Evolutionary conservation across 2,113 vertebrate species (phyloP), one percentile per base, ranked within the genome.

Genomic region (Haliaeetus leucogaster): DNA sequence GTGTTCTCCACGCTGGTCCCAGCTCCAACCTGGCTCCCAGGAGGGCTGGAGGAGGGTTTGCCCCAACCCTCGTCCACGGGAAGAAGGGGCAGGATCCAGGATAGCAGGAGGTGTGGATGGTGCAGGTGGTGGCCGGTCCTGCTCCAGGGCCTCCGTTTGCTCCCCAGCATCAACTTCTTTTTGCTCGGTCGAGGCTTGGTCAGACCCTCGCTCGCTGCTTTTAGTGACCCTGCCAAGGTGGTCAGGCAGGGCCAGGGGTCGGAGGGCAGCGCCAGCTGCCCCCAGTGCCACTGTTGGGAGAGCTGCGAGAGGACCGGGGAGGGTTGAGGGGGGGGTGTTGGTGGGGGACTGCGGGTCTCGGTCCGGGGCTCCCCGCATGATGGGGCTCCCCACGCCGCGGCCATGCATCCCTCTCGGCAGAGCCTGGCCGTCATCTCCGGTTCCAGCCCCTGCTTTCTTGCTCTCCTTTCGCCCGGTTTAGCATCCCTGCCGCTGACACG

Each of bases 1-100:
- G 19, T 4, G 23, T n/a, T 11, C 34, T 56, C 62, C 50, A 3
- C 1, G 1, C 27, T 0, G 3, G 1, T 27, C 65, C 62, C 55
- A 7, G 0, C 43, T 52, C 70, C 43, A 5, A 0, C 38, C 26
- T 3, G 61, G 19, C 56, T 48, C 78, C 56, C 0, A 1, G 47
- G 26, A 3, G 45, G 13, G 34, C 32, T 15, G 34, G 1, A 1
- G 70, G 9, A 9, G 14, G 13, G 2, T 82, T 82, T 34, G 4
- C 45, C 72, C 61, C 77, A 25, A 1, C 43, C n/a, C 47, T 25
- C 0, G 0, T 4, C 40, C 0, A 0, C 0, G 2, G 4, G 48
- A 32, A 52, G 38, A 29, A 55, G 53, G 84, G 27, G 40, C 62
- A 62, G 62, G 65, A 55, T 45, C 38, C 15, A 16, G 71, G 71